Evolutionary conservation across 2,113 vertebrate genomes (phyloP), one percentile per base, ranked within the genome.

Genomic region (Bettongia penicillata): DNA sequence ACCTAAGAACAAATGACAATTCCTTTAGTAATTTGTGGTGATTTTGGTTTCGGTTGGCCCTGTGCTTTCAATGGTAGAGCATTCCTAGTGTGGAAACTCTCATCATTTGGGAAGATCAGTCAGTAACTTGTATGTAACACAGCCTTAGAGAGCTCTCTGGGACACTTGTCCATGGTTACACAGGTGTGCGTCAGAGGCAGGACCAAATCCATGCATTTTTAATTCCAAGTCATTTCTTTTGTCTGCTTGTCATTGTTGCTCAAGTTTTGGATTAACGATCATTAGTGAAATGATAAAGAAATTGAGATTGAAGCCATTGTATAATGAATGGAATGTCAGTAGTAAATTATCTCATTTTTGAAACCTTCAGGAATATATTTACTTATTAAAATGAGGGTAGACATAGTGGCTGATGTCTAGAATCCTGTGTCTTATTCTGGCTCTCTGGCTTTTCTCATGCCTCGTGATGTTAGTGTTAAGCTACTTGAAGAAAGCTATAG

Each of bases 361-460:
- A 84, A 84, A 43, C 68, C 19, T 84, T 43, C n/a, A 43, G n/a
- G 37, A 43, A 84, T 84, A 84, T 14, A 43, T 43, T 43, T 84
- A 84, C 23, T 6, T 19, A 8, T 84, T 84, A 84, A 84, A 84
- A 43, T 84, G 37, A n/a, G 37, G 3, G 37, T 22, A 43, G 1
- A 68, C 28, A 84, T 37, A 77, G 68, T n/a, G 37, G 57, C 51
- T 84, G 77, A 92, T 93, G 47, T 95, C 91, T 90, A 49, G 84
- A 90, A 52, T 26, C 92, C 9, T n/a, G 37, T n/a, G 37, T 92
- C 92, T 97, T 96, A 53, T 55, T 95, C 95, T 43, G 94, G 37
- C 24, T n/a, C 3, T 89, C 3, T 91, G 91, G n/a, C 68, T 5
- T 94, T 47, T 49, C 89, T 91, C 3, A 52, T 53, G 23, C 90